Percentiles rank a stretch among this genome's conserved stretches.
These are phyloP conservation scores for Oryzias javanicus DNA, from an alignment of 2,113 vertebrate species.

Conservation along the genomic window DNA sequence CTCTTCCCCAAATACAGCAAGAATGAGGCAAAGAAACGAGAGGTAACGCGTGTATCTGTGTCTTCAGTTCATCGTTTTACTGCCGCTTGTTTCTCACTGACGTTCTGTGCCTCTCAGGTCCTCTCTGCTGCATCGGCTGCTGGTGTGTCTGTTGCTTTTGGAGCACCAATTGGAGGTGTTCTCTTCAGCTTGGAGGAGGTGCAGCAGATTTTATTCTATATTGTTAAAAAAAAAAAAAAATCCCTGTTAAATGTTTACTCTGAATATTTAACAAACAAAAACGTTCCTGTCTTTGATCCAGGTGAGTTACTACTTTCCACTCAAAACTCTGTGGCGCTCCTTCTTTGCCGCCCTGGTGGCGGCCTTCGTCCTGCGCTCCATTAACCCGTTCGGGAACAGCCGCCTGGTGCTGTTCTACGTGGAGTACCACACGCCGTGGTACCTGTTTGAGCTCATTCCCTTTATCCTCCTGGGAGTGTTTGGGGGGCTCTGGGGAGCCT, in stretches of 20 bases:
- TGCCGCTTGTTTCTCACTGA: neutral
- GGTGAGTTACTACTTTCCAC: constrained; percentile 98
- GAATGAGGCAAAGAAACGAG: constrained; percentile 98
- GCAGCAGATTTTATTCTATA: constrained; percentile 11
- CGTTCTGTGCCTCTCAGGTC: constrained; percentile 76
- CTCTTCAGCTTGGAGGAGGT: constrained; percentile 99
- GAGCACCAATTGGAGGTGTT: constrained; percentile 97
- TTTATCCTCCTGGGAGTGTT: constrained; percentile 98
- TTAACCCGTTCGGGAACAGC: constrained; percentile 98
- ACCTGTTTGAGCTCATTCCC: constrained; percentile 97
- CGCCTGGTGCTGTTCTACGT: constrained; percentile 98
- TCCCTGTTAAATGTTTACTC: too few relatives aligned
- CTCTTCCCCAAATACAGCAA: constrained; percentile 99
- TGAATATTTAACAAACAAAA: too few relatives aligned
- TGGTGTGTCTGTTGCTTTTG: constrained; percentile 96
- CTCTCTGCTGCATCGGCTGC: constrained; percentile 96
- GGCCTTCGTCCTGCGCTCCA: constrained; percentile 95
- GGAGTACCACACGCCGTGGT: constrained; percentile 98
- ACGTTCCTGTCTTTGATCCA: constrained; percentile 41
- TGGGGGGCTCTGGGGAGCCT: constrained; percentile 96
- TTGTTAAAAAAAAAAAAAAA: too few relatives aligned
- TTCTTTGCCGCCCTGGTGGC: constrained; percentile 98
- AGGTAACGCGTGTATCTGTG: constrained; percentile 75
- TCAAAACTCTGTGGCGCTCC: constrained; percentile 97
- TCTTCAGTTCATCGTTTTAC: neutral